Base-by-base conservation (phyloP, 2,888 invertebrate genomes). In the Omphaloscelis lunosa region DNA sequence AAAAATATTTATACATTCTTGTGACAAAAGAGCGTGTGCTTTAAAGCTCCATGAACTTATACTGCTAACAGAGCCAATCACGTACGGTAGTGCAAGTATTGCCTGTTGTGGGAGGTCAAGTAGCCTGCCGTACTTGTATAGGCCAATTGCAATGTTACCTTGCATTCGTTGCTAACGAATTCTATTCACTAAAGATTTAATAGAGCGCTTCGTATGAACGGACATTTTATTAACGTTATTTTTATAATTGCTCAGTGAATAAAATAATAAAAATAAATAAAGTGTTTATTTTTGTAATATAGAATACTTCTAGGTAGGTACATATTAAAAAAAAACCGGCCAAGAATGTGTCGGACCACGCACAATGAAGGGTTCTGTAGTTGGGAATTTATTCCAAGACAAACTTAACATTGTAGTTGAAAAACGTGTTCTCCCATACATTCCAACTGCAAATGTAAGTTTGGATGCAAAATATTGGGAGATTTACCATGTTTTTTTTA, bases 51-150 rank as follows among this genome's bases (percentile, higher is more conserved):
- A 66, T 77, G 83, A 82, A 85, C 70, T 82, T 77, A 73, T 84
- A 75, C 77, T 75, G 84, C 86, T 88, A 90, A 89, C 87, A 89
- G 86, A 84, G 85, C 87, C 89, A 92, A 91, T 92, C 89, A 89
- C 82, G 84, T 82, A 81, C 62, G 29, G 81, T 56, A 77, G 78
- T 84, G 75, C 79, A 86, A 62, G 77, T 77, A 72, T 76, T 78
- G 65, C 79, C 41, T 67, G 71, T 67, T 77, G 81, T 74, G 81
- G 77, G 77, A 80, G 90, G 92, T 91, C 92, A 90, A 91, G 90
- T 84, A 84, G 75, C 41, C 51, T 83, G 74, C 82, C 77, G 80
- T 67, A 82, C 86, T 78, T 84, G 83, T 82, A 74, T 84, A 88
- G 82, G 75, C 87, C 85, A 89, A 88, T 85, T 81, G 82, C 85